Base-by-base conservation (phyloP, 2,797 vertebrate genomes). In the Sebastes kiyomatsui region DNA sequence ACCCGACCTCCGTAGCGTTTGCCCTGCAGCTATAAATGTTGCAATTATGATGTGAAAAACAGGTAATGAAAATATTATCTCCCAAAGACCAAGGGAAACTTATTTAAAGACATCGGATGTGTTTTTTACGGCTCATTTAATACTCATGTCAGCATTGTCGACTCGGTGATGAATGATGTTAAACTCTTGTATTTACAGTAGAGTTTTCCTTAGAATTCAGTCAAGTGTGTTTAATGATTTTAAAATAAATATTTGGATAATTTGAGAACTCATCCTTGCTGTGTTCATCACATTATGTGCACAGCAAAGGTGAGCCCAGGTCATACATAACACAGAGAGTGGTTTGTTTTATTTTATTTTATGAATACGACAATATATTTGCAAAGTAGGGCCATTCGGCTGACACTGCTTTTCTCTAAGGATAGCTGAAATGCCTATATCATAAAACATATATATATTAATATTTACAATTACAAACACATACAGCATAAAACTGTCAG, bases 91-190 rank as follows among this genome's bases (percentile, higher is more conserved):
- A 87, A 75, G 67, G 72, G 67, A 70, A 87, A 86, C 78, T 72
- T 73, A 80, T 89, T 81, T 80, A 70, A 72, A 92, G 72, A 88
- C 49, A 74, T 80, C 52, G 67, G 84, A 93, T 89, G 80, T 89
- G 82, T 68, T 92, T 88, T 90, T 84, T 81, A 90, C 32, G 72
- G 75, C 77, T 84, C 65, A 86, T 88, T 85, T 83, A 82, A 85
- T 81, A 85, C 77, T 72, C 70, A 46, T 87, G 84, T 93, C 88
- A 91, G 81, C 42, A 54, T 67, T 86, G 64, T 70, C 67, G 28
- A 46, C 60, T 75, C 52, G 52, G 35, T 84, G 75, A 81, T 81
- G 27, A 87, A 87, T 84, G 49, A 52, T 52, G 49, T 52, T 9
- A 52, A 52, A n/a, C 49, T 52, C 20, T 20, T 66, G 73, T 88